Conservation (phyloP, 2,888 invertebrate genomes). For the Noctua comes region DNA sequence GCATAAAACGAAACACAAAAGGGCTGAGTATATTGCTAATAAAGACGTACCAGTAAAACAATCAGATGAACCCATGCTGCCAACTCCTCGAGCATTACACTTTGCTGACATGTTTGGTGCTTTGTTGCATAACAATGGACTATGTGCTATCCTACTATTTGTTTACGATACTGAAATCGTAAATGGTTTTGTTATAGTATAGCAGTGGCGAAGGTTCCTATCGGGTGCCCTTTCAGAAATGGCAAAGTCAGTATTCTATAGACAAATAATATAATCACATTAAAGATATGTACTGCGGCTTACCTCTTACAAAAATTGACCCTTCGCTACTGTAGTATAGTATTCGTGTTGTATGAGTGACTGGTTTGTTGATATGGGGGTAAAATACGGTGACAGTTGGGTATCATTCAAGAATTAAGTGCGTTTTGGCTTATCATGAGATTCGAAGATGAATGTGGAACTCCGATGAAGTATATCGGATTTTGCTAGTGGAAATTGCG, state of each 20-base stretch:
- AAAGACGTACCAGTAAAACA: constrained; percentile 73
- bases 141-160: constrained; percentile 41
- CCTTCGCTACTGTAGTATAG: too few species aligned
- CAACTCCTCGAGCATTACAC: constrained; percentile 75
- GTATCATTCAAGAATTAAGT: constrained; percentile 38
- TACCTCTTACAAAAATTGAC: too few species aligned
- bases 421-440: constrained; percentile 19
- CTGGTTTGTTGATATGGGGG: constrained; percentile 26
- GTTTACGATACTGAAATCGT: constrained; percentile 49
- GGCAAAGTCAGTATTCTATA: too few species aligned
- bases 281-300: too few species aligned
- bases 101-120: constrained; percentile 60
- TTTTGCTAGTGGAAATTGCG: background rate
- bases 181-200: constrained; percentile 43
- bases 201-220: too few species aligned
- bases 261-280: too few species aligned
- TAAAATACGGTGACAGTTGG: constrained; percentile 39
- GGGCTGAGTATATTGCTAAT: constrained; percentile 65
- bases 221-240: too few species aligned
- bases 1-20: constrained; percentile 71
- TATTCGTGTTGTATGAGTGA: constrained; percentile 8
- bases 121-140: constrained; percentile 50
- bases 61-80: constrained; percentile 71
- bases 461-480: background rate
- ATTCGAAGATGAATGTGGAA: constrained; percentile 12